Conservation (phyloP, 2,113 vertebrate species). For the Clarias macrocephalus region DNA sequence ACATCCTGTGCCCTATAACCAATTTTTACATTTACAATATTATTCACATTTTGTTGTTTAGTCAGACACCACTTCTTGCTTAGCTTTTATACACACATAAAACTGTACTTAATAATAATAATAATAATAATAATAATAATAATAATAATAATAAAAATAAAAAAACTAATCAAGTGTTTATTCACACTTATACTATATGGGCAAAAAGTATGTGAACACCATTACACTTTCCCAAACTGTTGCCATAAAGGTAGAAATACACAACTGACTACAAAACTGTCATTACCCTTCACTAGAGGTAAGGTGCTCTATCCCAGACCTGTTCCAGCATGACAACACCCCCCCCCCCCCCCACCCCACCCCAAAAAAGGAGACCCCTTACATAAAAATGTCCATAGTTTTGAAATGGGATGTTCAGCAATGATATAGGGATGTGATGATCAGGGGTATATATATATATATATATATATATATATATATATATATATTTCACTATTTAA, state of each 20-base stretch:
- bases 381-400: not conserved
- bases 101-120: not conserved
- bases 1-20: not conserved
- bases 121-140: not conserved
- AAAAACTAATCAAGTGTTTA: too few species aligned
- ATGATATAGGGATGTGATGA: not conserved
- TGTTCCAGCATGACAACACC: not conserved
- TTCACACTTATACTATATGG: not conserved
- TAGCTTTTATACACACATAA: not conserved
- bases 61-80: too few species aligned
- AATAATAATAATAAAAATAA: not conserved
- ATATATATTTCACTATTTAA: not conserved
- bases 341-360: too few species aligned
- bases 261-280: not conserved
- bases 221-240: not conserved
- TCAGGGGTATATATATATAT: not conserved
- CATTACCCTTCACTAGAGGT: not conserved
- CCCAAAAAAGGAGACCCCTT: not conserved
- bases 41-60: not conserved
- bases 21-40: too few species aligned
- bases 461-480: not conserved
- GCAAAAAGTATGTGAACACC: not conserved
- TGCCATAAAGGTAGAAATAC: not conserved
- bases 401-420: not conserved
- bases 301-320: not conserved